These are phyloP conservation scores for Rhagoletis pomonella DNA, from an alignment of 1,140 invertebrate species.

Conservation along the genomic window DNA sequence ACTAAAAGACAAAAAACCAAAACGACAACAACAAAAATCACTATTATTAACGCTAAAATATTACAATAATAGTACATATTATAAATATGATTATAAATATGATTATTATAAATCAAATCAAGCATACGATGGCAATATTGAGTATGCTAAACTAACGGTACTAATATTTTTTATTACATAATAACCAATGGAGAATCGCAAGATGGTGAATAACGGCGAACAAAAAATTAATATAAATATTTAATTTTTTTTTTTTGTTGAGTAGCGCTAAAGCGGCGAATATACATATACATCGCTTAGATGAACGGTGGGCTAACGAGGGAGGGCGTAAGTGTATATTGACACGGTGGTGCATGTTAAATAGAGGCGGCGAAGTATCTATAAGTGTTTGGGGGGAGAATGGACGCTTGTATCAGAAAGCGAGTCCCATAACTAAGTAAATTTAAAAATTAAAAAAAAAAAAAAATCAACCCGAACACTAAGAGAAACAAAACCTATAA, in stretches of 20 bases:
- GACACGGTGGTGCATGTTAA: too few relatives aligned
- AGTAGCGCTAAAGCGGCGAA: too few relatives aligned
- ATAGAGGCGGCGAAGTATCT: too few relatives aligned
- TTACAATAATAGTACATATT: constrained; percentile 25
- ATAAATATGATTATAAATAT: constrained; percentile 8
- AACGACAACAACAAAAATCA: constrained; percentile 29
- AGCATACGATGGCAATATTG: background rate
- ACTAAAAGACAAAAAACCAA: constrained; percentile 46
- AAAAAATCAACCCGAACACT: too few relatives aligned
- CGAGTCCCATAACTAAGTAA: too few relatives aligned
- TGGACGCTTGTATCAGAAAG: too few relatives aligned
- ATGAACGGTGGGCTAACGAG: too few relatives aligned
- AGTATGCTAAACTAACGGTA: constrained; percentile 49
- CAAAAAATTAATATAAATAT: constrained; percentile 22
- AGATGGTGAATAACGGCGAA: background rate
- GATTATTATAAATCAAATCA: constrained; percentile 45
- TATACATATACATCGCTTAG: too few relatives aligned
- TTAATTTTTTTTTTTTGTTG: background rate
- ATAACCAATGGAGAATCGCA: constrained; percentile 4
- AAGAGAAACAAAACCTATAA: too few relatives aligned
- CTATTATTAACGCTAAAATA: constrained; percentile 43
- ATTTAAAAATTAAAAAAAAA: too few relatives aligned
- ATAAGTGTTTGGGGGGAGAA: too few relatives aligned
- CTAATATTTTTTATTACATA: constrained; percentile 36
- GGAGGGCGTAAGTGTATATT: too few relatives aligned